Evolutionary conservation across 1,140 invertebrate species (phyloP).

Genomic region (Triops cancriformis): DNA sequence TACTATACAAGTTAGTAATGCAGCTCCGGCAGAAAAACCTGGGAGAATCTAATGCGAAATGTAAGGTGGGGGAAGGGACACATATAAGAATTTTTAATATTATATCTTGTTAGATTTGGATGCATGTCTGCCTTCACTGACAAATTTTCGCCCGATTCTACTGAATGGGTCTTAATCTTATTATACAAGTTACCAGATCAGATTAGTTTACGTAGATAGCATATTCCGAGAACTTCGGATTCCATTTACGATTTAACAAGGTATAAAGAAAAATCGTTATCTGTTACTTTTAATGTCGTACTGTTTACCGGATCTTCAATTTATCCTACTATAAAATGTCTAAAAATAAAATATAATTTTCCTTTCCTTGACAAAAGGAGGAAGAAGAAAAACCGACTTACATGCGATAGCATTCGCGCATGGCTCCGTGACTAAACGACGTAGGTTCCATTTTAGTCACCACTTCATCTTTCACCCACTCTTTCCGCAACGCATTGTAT

Average conservation of each 20-base stretch:
- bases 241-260: background rate
- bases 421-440: constrained; percentile 49
- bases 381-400: constrained; percentile 36
- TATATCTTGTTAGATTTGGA: too few relatives aligned
- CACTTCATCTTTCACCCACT: constrained; percentile 44
- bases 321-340: background rate
- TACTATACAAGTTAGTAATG: too few relatives aligned
- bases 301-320: background rate
- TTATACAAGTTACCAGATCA: too few relatives aligned
- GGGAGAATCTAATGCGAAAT: too few relatives aligned
- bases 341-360: constrained; percentile 7
- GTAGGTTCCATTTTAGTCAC: constrained; percentile 45
- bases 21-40: too few relatives aligned
- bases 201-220: too few relatives aligned
- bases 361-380: background rate
- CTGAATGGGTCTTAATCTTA: too few relatives aligned
- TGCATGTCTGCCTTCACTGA: too few relatives aligned
- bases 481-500: constrained; percentile 41
- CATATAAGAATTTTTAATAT: too few relatives aligned
- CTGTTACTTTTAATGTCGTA: background rate
- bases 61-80: too few relatives aligned
- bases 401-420: constrained; percentile 50
- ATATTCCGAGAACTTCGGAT: too few relatives aligned
- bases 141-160: too few relatives aligned
- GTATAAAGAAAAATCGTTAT: background rate